phyloP scores from a whole-genome alignment of 2,797 vertebrate genomes.

The Ctenosaura bakeri region DNA sequence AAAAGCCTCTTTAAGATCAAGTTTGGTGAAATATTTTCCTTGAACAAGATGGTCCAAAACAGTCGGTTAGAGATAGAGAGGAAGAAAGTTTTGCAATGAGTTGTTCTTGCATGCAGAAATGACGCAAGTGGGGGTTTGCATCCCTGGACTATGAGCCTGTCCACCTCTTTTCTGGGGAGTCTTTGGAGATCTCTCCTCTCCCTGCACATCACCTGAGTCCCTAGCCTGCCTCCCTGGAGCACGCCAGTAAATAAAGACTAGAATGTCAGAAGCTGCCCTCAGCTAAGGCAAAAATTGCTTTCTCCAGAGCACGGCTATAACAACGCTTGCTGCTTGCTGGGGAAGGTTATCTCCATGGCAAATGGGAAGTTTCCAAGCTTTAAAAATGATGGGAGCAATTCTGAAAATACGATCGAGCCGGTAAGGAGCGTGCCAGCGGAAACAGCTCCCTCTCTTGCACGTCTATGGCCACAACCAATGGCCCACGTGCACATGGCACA shows the following conservation, averaged over 20 bases:
- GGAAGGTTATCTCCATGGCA: not conserved
- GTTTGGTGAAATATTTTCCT: too few species aligned
- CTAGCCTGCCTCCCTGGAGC: not conserved
- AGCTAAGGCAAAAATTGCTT: not conserved
- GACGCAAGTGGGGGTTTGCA: too few species aligned
- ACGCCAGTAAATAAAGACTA: not conserved
- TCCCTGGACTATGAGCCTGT: too few species aligned
- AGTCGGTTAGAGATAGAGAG: too few species aligned
- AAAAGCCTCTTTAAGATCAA: too few species aligned
- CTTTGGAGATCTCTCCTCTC: too few species aligned
- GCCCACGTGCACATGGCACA: not conserved
- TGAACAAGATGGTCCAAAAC: too few species aligned
- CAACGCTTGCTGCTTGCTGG: not conserved
- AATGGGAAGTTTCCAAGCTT: conserved; percentile 4
- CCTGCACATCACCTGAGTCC: too few species aligned
- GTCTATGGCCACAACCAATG: not conserved
- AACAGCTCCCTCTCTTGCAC: not conserved
- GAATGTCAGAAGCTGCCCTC: conserved; percentile 20
- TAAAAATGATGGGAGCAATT: not conserved
- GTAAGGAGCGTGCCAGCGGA: not conserved
- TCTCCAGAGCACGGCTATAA: not conserved
- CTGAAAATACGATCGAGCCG: not conserved
- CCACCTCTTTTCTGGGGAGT: too few species aligned
- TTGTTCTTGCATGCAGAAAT: too few species aligned
- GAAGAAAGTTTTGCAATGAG: too few species aligned